Base-by-base conservation (phyloP, 2,888 invertebrate species). In the Timandra comae region DNA sequence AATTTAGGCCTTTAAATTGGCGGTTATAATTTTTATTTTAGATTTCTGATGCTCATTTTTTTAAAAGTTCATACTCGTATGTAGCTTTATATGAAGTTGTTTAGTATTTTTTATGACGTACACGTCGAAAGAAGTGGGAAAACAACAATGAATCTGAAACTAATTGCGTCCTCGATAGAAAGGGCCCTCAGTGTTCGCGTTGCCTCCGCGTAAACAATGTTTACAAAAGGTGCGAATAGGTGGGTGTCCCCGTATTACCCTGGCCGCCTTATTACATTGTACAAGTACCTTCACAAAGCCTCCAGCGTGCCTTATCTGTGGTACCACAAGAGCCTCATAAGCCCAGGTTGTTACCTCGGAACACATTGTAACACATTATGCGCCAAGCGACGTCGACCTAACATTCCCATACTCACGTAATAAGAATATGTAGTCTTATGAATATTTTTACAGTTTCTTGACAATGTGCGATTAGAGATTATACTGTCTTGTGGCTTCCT, bases 281-380 rank as follows among this genome's bases (percentile, higher is more conserved):
- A 66, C 56, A 67, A 70, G 72, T 65, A 69, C 69, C 72, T 69
- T 55, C 51, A 68, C 75, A 73, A 73, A 77, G 77, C 71, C 77
- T 68, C 64, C 60, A 55, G 57, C 78, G 80, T 80, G 81, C 78
- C 80, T 79, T 82, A 81, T 81, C 81, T 75, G 66, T 62, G 63
- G 68, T 54, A 63, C 68, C 74, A 65, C 62, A 60, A 67, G 71
- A 72, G 71, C 67, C 68, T 71, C 70, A 70, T 81, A 80, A 79
- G 77, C 80, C 55, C 70, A 70, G 67, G 77, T 78, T 76, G 78
- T 77, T 81, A 80, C 80, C 77, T 76, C 68, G 46, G 63, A 77
- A 81, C 77, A 81, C 76, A 78, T 80, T 80, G 78, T 75, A 74
- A 61, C 74, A 78, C 75, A 79, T 81, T 80, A 81, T 76, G 77